Conservation (phyloP, 2,113 vertebrate genomes). For the Pterophyllum scalare region DNA sequence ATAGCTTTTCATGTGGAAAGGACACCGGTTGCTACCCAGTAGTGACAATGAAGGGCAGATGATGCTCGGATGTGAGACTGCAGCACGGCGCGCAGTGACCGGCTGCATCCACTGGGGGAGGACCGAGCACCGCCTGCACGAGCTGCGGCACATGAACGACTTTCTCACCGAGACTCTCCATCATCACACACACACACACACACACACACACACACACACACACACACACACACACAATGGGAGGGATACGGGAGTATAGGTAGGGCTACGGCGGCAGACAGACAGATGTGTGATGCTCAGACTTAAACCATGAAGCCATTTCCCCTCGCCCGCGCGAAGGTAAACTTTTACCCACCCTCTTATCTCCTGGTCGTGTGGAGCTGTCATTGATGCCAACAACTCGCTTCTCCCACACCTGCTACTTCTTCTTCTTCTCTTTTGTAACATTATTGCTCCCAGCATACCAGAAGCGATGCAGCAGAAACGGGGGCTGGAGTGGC, state of each 20-base stretch:
- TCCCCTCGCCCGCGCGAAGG: constrained; percentile 49
- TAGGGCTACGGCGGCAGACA: constrained; percentile 77
- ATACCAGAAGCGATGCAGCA: constrained; percentile 77
- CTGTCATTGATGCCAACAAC: constrained; percentile 53
- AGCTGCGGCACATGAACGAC: constrained; percentile 70
- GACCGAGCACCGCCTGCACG: constrained; percentile 78
- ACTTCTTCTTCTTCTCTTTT: background rate
- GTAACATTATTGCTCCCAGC: constrained; percentile 31
- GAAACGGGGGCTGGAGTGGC: constrained; percentile 73
- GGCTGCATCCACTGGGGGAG: constrained; percentile 78
- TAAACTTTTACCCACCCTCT: constrained; percentile 78
- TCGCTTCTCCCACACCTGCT: constrained; percentile 67
- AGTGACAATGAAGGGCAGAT: constrained; percentile 44
- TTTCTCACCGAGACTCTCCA: constrained; percentile 72
- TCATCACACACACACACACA: constrained; percentile 59
- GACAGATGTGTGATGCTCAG: constrained; percentile 78
- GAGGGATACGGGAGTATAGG: constrained; percentile 75
- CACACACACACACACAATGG: constrained; percentile 64
- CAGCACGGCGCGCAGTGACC: constrained; percentile 79
- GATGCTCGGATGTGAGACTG: constrained; percentile 64
- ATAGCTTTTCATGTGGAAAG: background rate
- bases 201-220: constrained; percentile 41
- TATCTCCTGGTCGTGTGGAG: constrained; percentile 33
- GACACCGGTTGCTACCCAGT: constrained; percentile 46
- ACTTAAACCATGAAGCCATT: constrained; percentile 64